phyloP scores from a whole-genome alignment of 2,113 vertebrate genomes.

The Dromiciops gliroides region DNA sequence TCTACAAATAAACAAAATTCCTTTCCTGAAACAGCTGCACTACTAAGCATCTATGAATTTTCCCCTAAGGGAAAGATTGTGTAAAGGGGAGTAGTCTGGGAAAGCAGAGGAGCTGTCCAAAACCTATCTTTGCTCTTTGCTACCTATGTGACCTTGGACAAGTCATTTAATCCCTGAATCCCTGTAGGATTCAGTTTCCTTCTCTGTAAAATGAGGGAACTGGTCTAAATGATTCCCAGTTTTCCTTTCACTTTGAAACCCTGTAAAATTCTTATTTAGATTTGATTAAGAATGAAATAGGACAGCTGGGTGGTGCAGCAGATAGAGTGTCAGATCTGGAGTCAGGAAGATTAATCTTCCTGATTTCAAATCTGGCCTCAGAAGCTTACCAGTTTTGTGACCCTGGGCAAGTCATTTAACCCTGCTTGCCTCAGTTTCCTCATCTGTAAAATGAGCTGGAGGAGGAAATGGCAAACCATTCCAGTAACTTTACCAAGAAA shows the following conservation, averaged over 20 bases:
- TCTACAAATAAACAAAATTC: background rate
- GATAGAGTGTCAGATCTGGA: background rate
- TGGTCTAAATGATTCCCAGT: background rate
- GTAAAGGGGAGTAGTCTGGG: background rate
- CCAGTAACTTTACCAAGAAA: background rate
- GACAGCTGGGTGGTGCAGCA: background rate
- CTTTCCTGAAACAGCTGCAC: background rate
- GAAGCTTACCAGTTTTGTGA: background rate
- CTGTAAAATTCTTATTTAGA: background rate
- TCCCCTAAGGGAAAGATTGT: background rate
- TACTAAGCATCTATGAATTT: background rate
- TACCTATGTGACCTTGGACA: background rate
- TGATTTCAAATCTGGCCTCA: background rate
- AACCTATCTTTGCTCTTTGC: background rate
- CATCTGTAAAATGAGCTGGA: background rate
- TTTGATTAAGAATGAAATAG: background rate
- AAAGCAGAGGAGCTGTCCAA: background rate
- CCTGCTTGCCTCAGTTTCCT: background rate
- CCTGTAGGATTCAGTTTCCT: background rate
- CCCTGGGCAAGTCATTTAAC: background rate
- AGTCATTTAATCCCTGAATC: background rate
- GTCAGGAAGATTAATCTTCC: background rate
- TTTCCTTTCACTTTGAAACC: background rate
- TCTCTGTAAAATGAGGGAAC: background rate
- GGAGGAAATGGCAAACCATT: background rate